A percentile compares a stretch with the other conserved stretches of the same genome.
phyloP scores from a whole-genome alignment of 2,113 vertebrate species.

The Ptychochromis oligacanthus region DNA sequence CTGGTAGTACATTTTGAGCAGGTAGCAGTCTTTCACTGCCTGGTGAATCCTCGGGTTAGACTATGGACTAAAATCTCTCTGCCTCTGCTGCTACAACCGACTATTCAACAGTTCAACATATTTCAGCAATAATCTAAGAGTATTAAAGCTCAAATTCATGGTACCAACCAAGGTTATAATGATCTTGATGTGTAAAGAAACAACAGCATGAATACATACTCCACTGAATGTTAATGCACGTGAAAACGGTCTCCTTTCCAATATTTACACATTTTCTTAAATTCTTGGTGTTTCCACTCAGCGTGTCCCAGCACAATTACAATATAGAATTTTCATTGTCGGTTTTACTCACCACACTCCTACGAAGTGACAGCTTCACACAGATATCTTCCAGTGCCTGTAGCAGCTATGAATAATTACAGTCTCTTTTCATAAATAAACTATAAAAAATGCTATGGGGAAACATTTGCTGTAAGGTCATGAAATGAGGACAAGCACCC shows the following conservation, averaged over 20 bases:
- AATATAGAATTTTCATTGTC: neutral
- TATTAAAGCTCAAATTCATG: too few relatives aligned
- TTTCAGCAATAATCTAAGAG: too few relatives aligned
- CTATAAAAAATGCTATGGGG: conserved; percentile 27
- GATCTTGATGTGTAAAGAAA: too few relatives aligned
- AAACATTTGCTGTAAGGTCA: conserved; percentile 41
- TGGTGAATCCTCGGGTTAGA: too few relatives aligned
- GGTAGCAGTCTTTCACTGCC: too few relatives aligned
- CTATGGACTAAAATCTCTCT: too few relatives aligned
- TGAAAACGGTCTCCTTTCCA: neutral
- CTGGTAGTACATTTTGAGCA: too few relatives aligned
- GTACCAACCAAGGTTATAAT: too few relatives aligned
- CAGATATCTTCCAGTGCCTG: conserved; percentile 17
- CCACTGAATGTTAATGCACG: neutral
- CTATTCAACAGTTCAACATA: too few relatives aligned
- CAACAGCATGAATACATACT: too few relatives aligned
- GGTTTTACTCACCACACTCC: neutral
- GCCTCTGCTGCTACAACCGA: too few relatives aligned
- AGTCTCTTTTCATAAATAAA: conserved; percentile 55
- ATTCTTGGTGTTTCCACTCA: neutral
- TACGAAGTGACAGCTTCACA: neutral
- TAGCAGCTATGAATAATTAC: conserved; percentile 53
- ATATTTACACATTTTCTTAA: rapidly evolving
- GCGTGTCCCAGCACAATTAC: neutral
- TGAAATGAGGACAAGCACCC: conserved; percentile 38